Base-by-base conservation (phyloP, 2,113 vertebrate genomes). In the Saccopteryx leptura region DNA sequence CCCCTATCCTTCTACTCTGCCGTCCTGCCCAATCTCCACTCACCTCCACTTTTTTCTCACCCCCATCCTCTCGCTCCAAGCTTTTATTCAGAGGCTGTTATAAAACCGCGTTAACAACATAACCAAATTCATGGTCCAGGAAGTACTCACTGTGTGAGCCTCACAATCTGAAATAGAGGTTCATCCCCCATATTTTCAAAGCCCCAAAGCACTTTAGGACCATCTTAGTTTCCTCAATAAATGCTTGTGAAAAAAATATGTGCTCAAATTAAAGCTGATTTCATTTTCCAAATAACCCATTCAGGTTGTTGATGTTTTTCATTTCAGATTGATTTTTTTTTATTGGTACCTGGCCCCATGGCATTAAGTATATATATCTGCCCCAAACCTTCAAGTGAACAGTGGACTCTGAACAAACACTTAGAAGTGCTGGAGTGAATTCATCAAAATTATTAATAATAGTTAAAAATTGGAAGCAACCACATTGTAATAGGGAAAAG, bases 281-380 rank as follows among this genome's bases (percentile, higher is more conserved):
- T 68, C 19, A 86, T 88, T 89, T 93, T 89, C 28, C 75, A 66
- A 71, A 63, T 68, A 75, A 75, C 33, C 39, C 33, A 6, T 17
- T 90, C 14, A 66, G 9, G 54, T 83, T 79, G 60, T 12, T 18
- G 65, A 74, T 87, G 17, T 58, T 74, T 92, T 90, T 69, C 26
- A 69, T 66, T 75, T 83, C 65, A n/a, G 46, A 87, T 63, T 81
- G 82, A 86, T 72, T 88, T 58, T 93, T 58, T 93, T 52, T 90
- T 58, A 66, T 56, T 87, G 92, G 75, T 75, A 17, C 75, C 58
- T 58, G 31, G 26, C 26, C 50, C n/a, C 18, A 54, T 28, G 4
- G 23, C 58, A 85, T 79, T 74, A 91, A 91, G 24, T 24, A 52
- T 54, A 50, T 24, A 52, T 54, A 50, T 93, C 52, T 75, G 66